Percentiles rank a stretch among this genome's conserved stretches.
Evolutionary conservation across 1,140 invertebrate species (phyloP).

Genomic region (Drosophila tropicalis): DNA sequence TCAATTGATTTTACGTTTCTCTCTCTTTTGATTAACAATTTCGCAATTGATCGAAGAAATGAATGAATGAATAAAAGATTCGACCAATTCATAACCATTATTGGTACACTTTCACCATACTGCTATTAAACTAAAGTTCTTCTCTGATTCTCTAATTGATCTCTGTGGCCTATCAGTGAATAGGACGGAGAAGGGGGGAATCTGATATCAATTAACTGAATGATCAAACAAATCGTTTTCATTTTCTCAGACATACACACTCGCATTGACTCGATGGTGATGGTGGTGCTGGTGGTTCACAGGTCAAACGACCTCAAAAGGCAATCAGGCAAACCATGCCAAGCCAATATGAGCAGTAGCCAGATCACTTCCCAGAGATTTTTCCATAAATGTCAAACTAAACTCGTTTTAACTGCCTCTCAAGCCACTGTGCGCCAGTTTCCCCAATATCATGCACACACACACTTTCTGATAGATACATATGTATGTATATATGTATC

Average conservation of each 20-base stretch:
- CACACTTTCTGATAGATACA: not conserved
- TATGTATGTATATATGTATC: not conserved
- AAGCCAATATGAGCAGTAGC: not conserved
- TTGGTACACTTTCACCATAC: constrained; percentile 1
- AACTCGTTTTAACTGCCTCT: constrained; percentile 38
- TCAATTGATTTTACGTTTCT: constrained; percentile 8
- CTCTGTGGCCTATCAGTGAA: constrained; percentile 52
- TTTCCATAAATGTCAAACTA: constrained; percentile 32
- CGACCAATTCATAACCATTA: not conserved
- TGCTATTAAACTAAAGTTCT: not conserved
- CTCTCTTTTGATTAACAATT: constrained; percentile 6
- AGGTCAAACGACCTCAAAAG: constrained; percentile 61
- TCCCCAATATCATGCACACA: constrained; percentile 30
- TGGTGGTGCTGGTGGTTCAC: constrained; percentile 5
- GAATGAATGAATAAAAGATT: too few relatives aligned
- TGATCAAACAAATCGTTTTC: constrained; percentile 65
- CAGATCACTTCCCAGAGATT: not conserved
- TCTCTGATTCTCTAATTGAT: constrained; percentile 39
- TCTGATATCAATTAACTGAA: constrained; percentile 68
- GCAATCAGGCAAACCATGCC: constrained; percentile 31
- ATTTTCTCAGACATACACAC: constrained; percentile 23
- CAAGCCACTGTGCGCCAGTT: constrained; percentile 59
- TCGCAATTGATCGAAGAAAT: constrained; percentile 45
- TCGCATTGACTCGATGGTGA: not conserved
- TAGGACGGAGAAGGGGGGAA: not conserved